Evolutionary conservation across 2,113 vertebrate genomes (phyloP), one percentile per base, ranked within the genome.

Genomic region (Pantherophis guttatus): DNA sequence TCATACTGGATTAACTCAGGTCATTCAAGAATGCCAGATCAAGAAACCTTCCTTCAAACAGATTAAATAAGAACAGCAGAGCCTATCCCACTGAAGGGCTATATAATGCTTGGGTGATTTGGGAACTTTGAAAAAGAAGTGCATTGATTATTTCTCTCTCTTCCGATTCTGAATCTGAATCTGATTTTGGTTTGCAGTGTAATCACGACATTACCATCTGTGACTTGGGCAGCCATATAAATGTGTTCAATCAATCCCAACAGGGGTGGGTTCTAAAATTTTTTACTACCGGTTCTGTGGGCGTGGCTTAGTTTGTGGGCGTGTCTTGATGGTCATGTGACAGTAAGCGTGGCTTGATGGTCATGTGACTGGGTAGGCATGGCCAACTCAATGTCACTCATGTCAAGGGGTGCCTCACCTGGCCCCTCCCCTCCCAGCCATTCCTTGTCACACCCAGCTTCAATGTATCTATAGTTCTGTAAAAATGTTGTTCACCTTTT

Each of bases 91-190:
- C 65, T 92, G 94, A 89, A 91, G 90, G 13, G 21, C 44, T 50
- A 93, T 62, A 91, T 3, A n/a, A 55, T 88, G 95, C n/a, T 86
- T 91, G 5, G 95, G 94, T 94, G 94, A 89, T 17, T n/a, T 95
- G 95, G 91, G 0, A 0, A 54, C 94, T 86, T 92, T 88, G 58
- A 93, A 94, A 94, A 95, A 96, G 88, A 58, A 39, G n/a, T 70
- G 50, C 93, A 88, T 21, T 94, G 94, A 93, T 93, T 93, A 93
- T 94, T 94, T 95, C 95, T 95, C 95, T 96, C 95, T 92, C 96
- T 52, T 90, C 90, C n/a, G 26, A 70, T 65, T 65, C 44, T 48
- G 44, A 48, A 44, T 44, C 62, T 65, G 62, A 65, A 65, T n/a
- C 29, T 65, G 62, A 17, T 75, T 65, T 54, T 75, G 21, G 12